Percentiles rank a stretch among this genome's conserved stretches.
phyloP scores from a whole-genome alignment of 2,113 vertebrate genomes.

The Sebastes schlegelii region DNA sequence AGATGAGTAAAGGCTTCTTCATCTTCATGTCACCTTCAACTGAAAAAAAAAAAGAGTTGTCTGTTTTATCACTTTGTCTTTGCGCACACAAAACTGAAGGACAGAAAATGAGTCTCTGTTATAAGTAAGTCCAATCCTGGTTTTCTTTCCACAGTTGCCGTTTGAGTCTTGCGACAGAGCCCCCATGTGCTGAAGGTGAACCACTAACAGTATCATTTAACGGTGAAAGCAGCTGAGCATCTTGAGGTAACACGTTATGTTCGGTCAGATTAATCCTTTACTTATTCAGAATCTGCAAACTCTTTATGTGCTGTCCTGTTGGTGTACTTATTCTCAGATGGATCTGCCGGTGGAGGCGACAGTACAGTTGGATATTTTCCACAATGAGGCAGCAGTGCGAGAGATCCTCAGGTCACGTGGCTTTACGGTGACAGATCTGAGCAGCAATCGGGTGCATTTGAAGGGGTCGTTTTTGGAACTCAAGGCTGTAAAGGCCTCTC shows the following conservation, averaged over 20 bases:
- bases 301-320: constrained; percentile 18
- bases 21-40: too few species aligned
- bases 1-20: too few species aligned
- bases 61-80: too few species aligned
- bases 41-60: too few species aligned
- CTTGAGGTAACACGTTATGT: not conserved
- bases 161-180: constrained; percentile 39
- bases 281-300: not conserved
- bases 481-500: constrained; percentile 24
- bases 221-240: not conserved
- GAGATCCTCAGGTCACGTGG: constrained; percentile 42
- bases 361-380: constrained; percentile 56
- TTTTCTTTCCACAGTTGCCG: constrained; percentile 53
- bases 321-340: constrained; percentile 59
- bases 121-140: not conserved
- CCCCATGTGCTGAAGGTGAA: constrained; percentile 52
- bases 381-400: not conserved
- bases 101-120: not conserved
- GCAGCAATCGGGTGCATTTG: constrained; percentile 25
- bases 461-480: constrained; percentile 74
- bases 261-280: not conserved
- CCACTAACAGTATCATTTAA: constrained; percentile 27
- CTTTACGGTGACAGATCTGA: constrained; percentile 28
- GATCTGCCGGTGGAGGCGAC: constrained; percentile 71
- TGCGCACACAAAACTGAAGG: too few species aligned